phyloP scores from a whole-genome alignment of 2,888 invertebrate species.

The Pristionchus mayeri region DNA sequence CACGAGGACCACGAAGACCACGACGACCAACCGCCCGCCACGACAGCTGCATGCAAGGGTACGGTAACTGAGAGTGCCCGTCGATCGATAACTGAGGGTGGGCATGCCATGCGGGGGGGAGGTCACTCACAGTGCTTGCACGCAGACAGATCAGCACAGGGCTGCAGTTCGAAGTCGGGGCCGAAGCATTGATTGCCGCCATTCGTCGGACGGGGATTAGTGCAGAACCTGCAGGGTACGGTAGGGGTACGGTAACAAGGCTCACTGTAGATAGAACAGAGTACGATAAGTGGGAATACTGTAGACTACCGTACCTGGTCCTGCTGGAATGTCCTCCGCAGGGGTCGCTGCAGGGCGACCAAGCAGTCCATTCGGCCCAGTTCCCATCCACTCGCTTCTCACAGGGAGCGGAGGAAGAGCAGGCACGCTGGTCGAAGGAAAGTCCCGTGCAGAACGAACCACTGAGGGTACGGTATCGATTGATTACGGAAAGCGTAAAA shows the following conservation, averaged over 20 bases:
- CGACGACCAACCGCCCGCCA: conserved; percentile 67
- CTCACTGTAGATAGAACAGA: not conserved
- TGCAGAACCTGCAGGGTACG: conserved; percentile 65
- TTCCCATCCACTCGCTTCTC: conserved; percentile 62
- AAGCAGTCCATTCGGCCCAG: conserved; percentile 73
- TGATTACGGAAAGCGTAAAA: not conserved
- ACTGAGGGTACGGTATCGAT: conserved; percentile 51
- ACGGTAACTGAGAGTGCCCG: not conserved
- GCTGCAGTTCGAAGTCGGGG: conserved; percentile 74
- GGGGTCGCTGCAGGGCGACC: conserved; percentile 72
- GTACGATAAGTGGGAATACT: not conserved
- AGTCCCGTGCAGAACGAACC: conserved; percentile 75
- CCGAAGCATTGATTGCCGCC: conserved; percentile 73
- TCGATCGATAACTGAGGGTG: not conserved
- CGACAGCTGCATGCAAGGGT: conserved; percentile 22
- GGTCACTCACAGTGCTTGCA: conserved; percentile 67
- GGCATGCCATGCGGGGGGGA: not conserved
- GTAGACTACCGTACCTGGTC: conserved; percentile 62
- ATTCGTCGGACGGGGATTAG: conserved; percentile 71
- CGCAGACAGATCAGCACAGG: conserved; percentile 64
- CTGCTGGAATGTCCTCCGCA: conserved; percentile 73
- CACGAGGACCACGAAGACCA: conserved; percentile 75
- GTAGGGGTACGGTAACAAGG: conserved; percentile 9
- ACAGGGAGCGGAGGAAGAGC: conserved; percentile 51
- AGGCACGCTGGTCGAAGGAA: conserved; percentile 75